phyloP scores from a whole-genome alignment of 2,888 invertebrate species.

The Caenorhabditis wallacei region DNA sequence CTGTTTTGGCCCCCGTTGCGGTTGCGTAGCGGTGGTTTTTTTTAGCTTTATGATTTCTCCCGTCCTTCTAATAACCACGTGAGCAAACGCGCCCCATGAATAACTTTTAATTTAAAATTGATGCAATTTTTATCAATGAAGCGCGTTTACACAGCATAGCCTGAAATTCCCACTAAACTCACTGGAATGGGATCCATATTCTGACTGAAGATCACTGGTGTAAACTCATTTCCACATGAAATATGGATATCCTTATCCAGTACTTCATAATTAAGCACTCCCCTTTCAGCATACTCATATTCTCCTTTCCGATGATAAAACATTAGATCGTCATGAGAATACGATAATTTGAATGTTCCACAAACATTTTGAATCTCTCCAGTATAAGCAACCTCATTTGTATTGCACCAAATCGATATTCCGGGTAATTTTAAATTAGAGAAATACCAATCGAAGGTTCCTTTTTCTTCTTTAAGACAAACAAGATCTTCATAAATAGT shows the following conservation, averaged over 20 bases:
- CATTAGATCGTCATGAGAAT: background rate
- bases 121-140: too few relatives aligned
- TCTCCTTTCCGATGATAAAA: background rate
- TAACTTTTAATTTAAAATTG: too few relatives aligned
- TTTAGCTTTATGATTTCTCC: too few relatives aligned
- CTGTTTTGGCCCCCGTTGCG: too few relatives aligned
- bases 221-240: background rate
- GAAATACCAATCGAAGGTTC: conserved; percentile 6
- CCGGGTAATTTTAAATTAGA: background rate
- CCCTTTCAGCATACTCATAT: background rate
- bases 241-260: background rate
- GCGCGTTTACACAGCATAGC: too few relatives aligned
- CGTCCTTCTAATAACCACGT: too few relatives aligned
- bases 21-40: too few relatives aligned
- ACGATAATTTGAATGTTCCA: background rate
- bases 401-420: background rate
- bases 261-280: background rate
- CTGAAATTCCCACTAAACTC: too few relatives aligned
- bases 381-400: background rate
- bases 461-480: conserved; percentile 3
- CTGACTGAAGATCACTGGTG: background rate
- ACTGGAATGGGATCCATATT: conserved; percentile 10
- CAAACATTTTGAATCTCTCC: background rate
- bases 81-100: too few relatives aligned
- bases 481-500: background rate